Conservation (phyloP, 1,140 invertebrate genomes). For the Drosophila watanabei region DNA sequence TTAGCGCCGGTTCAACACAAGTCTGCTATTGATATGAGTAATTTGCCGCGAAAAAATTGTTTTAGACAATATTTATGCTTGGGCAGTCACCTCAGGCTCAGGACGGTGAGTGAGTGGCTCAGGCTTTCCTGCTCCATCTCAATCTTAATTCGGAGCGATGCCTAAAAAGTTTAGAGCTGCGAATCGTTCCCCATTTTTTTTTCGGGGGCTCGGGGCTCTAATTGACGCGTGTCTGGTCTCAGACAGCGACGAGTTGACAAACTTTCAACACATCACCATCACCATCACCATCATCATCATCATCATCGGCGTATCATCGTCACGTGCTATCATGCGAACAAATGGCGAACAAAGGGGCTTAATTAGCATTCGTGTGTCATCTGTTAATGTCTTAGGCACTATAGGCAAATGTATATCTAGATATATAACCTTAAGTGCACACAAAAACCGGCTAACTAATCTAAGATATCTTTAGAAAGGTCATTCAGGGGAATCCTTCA, state of each 20-base stretch:
- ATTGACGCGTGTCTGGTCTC: slow-evolving; percentile 71
- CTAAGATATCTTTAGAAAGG: not conserved
- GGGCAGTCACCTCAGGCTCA: slow-evolving; percentile 33
- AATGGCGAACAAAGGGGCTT: slow-evolving; percentile 71
- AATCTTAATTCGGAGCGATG: slow-evolving; percentile 9
- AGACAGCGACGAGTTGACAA: slow-evolving; percentile 59
- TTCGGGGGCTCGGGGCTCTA: slow-evolving; percentile 38
- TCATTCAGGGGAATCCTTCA: slow-evolving; percentile 10
- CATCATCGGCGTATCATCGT: slow-evolving; percentile 32
- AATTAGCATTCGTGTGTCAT: slow-evolving; percentile 74
- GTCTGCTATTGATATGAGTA: slow-evolving; percentile 52
- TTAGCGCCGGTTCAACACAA: slow-evolving; percentile 56
- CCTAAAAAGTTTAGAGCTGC: slow-evolving; percentile 1
- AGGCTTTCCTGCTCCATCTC: not conserved
- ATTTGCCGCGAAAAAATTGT: slow-evolving; percentile 62
- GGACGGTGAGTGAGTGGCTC: not conserved
- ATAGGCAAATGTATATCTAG: slow-evolving; percentile 19
- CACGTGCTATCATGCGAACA: slow-evolving; percentile 63
- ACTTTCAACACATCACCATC: slow-evolving; percentile 39
- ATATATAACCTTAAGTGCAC: slow-evolving; percentile 8
- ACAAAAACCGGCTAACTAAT: slow-evolving; percentile 1
- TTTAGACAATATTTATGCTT: slow-evolving; percentile 68
- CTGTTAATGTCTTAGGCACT: slow-evolving; percentile 41
- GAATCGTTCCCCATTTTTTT: slow-evolving; percentile 10
- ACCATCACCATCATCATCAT: slow-evolving; percentile 3